A percentile compares a stretch with the other conserved stretches of the same genome.
These are phyloP conservation scores for Myotis vivesi DNA, from an alignment of 2,797 vertebrate species.

Conservation along the genomic window DNA sequence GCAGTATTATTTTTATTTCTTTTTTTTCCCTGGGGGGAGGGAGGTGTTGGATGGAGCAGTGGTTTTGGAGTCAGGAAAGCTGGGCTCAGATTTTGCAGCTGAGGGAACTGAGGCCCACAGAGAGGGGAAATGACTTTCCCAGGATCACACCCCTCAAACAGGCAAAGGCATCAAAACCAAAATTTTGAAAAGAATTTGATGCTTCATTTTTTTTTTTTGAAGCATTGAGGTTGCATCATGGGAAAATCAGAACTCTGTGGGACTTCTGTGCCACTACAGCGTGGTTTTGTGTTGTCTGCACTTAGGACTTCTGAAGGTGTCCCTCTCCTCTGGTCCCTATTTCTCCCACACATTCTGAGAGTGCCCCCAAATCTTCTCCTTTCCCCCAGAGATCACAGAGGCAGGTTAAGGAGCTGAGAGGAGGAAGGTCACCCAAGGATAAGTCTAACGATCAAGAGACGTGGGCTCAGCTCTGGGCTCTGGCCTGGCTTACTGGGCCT, in stretches of 20 bases:
- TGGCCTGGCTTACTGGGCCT: neutral
- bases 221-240: neutral
- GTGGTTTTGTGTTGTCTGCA: neutral
- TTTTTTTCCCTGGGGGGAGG: too few species aligned
- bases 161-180: conserved; percentile 11
- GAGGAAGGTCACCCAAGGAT: neutral
- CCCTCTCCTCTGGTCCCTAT: neutral
- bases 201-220: neutral
- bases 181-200: neutral
- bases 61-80: neutral
- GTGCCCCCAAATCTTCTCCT: neutral
- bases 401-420: neutral
- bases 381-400: neutral
- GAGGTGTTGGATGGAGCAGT: neutral
- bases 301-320: neutral
- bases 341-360: neutral
- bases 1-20: neutral
- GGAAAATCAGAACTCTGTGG: neutral
- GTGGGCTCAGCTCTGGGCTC: neutral
- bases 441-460: neutral
- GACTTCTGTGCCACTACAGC: neutral
- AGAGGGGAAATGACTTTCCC: neutral
- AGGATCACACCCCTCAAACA: neutral
- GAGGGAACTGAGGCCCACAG: neutral
- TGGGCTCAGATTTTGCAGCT: neutral